phyloP scores from a whole-genome alignment of 2,888 invertebrate species.

The Seladonia tumulorum region DNA sequence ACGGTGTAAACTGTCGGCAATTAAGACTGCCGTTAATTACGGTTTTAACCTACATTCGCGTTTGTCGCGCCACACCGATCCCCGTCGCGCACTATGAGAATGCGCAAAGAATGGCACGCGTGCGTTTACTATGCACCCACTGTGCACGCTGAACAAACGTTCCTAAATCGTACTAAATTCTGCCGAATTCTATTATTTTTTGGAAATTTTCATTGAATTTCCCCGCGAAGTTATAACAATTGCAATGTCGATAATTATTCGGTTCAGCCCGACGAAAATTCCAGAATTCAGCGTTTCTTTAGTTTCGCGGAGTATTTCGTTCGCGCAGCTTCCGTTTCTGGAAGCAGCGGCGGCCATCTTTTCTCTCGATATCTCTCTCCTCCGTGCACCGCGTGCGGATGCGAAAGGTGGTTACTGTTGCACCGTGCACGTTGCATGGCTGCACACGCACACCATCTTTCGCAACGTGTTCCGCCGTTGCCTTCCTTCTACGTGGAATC shows the following conservation, averaged over 20 bases:
- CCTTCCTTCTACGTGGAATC: conserved; percentile 44
- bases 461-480: conserved; percentile 1
- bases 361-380: conserved; percentile 32
- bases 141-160: neutral
- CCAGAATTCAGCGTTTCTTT: no score
- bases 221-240: no score
- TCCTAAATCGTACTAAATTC: no score
- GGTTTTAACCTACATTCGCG: conserved; percentile 67
- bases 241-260: no score
- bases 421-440: neutral
- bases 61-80: conserved; percentile 38
- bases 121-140: conserved; percentile 59
- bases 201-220: no score
- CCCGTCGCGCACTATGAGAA: conserved; percentile 54
- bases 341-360: conserved; percentile 20
- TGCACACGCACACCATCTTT: conserved; percentile 7
- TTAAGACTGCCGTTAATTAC: conserved; percentile 68
- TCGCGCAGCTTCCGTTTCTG: neutral
- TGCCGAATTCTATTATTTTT: no score
- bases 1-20: conserved; percentile 59
- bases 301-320: neutral
- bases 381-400: conserved; percentile 14
- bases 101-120: conserved; percentile 63
- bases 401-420: neutral
- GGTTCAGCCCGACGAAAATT: no score